Conservation (phyloP, 2,888 invertebrate species). For the Lasioglossum calceatum region DNA sequence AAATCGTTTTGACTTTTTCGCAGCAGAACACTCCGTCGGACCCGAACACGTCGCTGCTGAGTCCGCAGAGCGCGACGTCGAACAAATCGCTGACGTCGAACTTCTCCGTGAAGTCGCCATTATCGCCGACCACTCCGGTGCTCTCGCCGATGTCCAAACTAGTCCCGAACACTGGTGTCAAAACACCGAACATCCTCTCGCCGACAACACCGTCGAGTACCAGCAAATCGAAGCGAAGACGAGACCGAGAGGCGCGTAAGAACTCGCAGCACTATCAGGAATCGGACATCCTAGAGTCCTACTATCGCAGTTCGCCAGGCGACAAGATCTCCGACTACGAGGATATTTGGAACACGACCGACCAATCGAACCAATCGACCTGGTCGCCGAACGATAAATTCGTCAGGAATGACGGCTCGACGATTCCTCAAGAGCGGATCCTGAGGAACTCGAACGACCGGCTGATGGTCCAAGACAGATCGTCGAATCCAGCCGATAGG, state of each 20-base stretch:
- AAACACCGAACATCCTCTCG: constrained; percentile 78
- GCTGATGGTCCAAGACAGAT: constrained; percentile 68
- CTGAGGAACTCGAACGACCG: constrained; percentile 75
- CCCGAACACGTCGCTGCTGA: constrained; percentile 79
- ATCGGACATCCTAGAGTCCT: constrained; percentile 94
- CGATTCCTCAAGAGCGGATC: constrained; percentile 67
- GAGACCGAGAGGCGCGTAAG: constrained; percentile 83
- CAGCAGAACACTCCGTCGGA: constrained; percentile 81
- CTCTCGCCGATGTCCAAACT: constrained; percentile 79
- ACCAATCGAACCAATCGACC: constrained; percentile 81
- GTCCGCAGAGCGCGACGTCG: constrained; percentile 81
- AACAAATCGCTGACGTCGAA: constrained; percentile 80
- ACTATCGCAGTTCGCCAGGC: constrained; percentile 93
- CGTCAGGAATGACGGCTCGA: constrained; percentile 61
- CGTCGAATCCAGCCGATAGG: constrained; percentile 71
- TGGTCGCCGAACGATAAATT: constrained; percentile 81
- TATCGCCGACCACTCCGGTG: constrained; percentile 76
- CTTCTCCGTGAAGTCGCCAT: constrained; percentile 77
- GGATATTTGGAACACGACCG: constrained; percentile 92
- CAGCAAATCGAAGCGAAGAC: constrained; percentile 80
- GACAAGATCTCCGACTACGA: constrained; percentile 98
- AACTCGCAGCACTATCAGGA: constrained; percentile 87
- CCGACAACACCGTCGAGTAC: constrained; percentile 83
- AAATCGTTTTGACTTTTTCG: neutral
- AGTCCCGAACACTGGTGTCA: constrained; percentile 73